Percentiles rank a stretch among this genome's conserved stretches.
These are phyloP conservation scores for Phalera bucephala DNA, from an alignment of 2,888 invertebrate genomes.

Conservation along the genomic window DNA sequence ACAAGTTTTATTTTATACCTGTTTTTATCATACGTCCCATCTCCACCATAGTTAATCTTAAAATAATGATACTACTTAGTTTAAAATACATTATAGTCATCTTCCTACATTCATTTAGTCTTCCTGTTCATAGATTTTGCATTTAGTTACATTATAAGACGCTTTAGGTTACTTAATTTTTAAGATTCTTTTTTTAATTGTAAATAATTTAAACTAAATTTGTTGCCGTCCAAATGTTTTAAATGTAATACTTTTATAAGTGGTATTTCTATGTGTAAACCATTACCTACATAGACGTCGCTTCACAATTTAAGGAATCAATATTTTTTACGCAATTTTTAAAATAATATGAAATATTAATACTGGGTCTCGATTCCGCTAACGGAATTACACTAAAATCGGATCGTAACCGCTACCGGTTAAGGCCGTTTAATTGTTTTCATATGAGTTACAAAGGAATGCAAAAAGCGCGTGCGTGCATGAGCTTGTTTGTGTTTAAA, in stretches of 20 bases:
- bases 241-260: conserved; percentile 31
- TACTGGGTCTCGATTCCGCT: too few species aligned
- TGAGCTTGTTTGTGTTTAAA: too few species aligned
- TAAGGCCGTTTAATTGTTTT: too few species aligned
- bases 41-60: conserved; percentile 15
- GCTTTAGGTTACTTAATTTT: conserved; percentile 47
- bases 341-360: too few species aligned
- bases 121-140: conserved; percentile 76
- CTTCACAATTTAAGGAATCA: too few species aligned
- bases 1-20: conserved; percentile 1
- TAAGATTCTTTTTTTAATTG: conserved; percentile 43
- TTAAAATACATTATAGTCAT: conserved; percentile 50
- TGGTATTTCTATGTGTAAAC: conserved; percentile 24
- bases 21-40: conserved; percentile 12
- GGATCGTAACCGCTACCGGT: too few species aligned
- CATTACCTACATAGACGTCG: too few species aligned
- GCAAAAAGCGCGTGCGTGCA: too few species aligned
- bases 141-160: conserved; percentile 71
- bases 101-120: conserved; percentile 59
- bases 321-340: too few species aligned
- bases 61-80: conserved; percentile 40
- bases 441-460: too few species aligned
- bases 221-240: conserved; percentile 70
- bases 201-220: conserved; percentile 47
- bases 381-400: too few species aligned